Evolutionary conservation across 2,113 vertebrate species (phyloP).

Genomic region (Dermatemys mawii): DNA sequence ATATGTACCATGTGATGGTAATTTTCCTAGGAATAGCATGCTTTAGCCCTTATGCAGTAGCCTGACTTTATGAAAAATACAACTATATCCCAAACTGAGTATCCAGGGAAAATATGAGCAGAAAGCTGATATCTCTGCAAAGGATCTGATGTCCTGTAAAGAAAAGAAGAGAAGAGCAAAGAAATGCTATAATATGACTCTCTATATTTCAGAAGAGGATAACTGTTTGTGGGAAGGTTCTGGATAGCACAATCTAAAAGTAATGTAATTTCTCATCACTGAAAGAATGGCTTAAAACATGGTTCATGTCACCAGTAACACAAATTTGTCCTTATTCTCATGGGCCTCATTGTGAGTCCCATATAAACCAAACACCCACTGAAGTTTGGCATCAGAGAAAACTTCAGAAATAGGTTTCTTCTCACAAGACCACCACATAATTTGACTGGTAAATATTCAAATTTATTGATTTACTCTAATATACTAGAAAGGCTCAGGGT

Average conservation of each 20-base stretch:
- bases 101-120: neutral
- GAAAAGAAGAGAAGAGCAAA: neutral
- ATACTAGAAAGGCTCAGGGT: neutral
- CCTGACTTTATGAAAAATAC: neutral
- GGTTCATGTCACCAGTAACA: neutral
- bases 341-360: neutral
- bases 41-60: neutral
- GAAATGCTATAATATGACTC: neutral
- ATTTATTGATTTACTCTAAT: neutral
- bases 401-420: neutral
- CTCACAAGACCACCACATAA: neutral
- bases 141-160: neutral
- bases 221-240: neutral
- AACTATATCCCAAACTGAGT: neutral
- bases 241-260: neutral
- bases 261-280: neutral
- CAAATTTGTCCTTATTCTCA: neutral
- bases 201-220: neutral
- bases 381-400: neutral
- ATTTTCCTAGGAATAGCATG: neutral
- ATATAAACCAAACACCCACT: neutral
- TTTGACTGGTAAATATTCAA: neutral
- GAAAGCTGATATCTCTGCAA: neutral
- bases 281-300: neutral
- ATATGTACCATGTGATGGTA: neutral